Evolutionary conservation across 2,888 invertebrate species (phyloP).

Genomic region (Lacanobia oleracea): DNA sequence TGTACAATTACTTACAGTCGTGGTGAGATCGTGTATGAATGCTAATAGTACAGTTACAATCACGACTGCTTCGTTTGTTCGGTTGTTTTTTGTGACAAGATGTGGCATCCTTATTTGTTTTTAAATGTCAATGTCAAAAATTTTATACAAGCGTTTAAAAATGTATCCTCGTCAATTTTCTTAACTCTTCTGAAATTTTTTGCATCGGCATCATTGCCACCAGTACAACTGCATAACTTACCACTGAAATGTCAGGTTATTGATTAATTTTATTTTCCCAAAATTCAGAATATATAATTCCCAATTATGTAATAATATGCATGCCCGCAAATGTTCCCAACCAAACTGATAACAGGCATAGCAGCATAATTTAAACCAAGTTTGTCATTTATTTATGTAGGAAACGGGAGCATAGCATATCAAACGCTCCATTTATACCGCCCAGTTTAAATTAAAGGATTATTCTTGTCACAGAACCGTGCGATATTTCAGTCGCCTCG

Average conservation of each 20-base stretch:
- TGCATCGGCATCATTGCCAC: neutral
- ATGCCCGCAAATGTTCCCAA: neutral
- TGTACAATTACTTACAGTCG: slow-evolving; percentile 25
- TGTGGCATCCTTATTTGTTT: slow-evolving; percentile 1
- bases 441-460: slow-evolving; percentile 61
- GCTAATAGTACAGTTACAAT: slow-evolving; percentile 11
- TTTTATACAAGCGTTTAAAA: neutral
- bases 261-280: too few species aligned
- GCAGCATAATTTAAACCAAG: slow-evolving; percentile 14
- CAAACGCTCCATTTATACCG: slow-evolving; percentile 54
- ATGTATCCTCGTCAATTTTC: neutral
- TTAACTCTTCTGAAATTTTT: neutral
- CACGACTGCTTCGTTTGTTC: slow-evolving; percentile 8
- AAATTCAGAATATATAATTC: neutral
- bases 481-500: slow-evolving; percentile 69
- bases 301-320: neutral
- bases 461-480: slow-evolving; percentile 67
- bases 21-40: slow-evolving; percentile 15
- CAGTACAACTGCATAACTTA: too few species aligned
- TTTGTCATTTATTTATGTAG: slow-evolving; percentile 42
- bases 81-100: slow-evolving; percentile 10
- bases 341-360: slow-evolving; percentile 1
- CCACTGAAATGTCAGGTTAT: too few species aligned
- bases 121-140: slow-evolving; percentile 12
- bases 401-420: slow-evolving; percentile 45